Conservation (phyloP, 2,888 invertebrate species). For the Saturnia japonica region DNA sequence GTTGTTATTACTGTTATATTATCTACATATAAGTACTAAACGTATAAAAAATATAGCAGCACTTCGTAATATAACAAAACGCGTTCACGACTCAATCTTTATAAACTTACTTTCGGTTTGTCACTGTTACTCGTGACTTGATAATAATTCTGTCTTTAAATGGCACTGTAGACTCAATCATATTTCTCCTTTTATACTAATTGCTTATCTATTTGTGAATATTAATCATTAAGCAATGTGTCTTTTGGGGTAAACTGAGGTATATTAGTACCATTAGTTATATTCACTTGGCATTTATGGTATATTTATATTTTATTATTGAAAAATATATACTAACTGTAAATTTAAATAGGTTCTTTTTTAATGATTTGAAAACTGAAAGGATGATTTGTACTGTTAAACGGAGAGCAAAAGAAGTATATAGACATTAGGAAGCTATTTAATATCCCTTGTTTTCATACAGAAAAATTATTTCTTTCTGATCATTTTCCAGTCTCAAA, state of each 20-base stretch:
- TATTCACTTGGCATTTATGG: background rate
- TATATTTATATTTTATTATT: no score
- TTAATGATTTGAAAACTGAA: no score
- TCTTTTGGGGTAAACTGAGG: background rate
- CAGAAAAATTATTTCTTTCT: no score
- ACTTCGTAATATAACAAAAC: background rate
- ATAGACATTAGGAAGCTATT: no score
- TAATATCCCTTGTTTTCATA: no score
- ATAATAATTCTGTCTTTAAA: slow-evolving; percentile 28
- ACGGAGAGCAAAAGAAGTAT: no score
- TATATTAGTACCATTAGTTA: background rate
- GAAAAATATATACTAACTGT: no score
- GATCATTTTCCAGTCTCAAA: no score
- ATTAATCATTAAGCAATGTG: background rate
- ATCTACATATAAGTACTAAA: background rate
- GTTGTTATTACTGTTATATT: no score
- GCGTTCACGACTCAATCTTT: slow-evolving; percentile 8
- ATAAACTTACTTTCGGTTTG: slow-evolving; percentile 38
- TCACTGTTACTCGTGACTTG: slow-evolving; percentile 36
- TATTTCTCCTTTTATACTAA: background rate
- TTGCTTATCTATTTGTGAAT: background rate
- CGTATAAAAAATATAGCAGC: background rate
- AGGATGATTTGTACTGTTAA: no score
- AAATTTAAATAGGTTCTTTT: no score
- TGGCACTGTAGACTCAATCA: slow-evolving; percentile 19